phyloP scores from a whole-genome alignment of 2,888 invertebrate genomes.

The Lagria hirta region DNA sequence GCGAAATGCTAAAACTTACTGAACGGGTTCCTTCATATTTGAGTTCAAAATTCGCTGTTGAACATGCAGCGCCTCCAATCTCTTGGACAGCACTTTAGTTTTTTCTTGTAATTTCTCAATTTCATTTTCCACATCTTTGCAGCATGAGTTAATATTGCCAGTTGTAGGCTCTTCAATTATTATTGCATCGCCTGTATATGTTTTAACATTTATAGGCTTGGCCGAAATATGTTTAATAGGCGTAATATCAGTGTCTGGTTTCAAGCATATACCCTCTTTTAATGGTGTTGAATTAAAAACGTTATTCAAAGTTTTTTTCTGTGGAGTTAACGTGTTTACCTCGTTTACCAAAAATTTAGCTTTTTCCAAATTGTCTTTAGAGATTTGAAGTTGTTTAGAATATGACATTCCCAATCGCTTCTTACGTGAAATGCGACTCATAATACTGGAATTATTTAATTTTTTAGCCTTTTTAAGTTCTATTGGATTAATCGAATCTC shows the following conservation, averaged over 20 bases:
- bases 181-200: not conserved
- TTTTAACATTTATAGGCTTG: not conserved
- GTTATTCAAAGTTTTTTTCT: slow-evolving; percentile 23
- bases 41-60: slow-evolving; percentile 18
- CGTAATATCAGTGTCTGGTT: slow-evolving; percentile 7
- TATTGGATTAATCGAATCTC: not conserved
- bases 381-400: slow-evolving; percentile 41
- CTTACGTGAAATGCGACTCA: too few species aligned
- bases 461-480: slow-evolving; percentile 5
- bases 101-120: slow-evolving; percentile 39
- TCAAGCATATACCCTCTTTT: slow-evolving; percentile 9
- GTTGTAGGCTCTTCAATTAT: slow-evolving; percentile 26
- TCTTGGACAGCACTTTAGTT: slow-evolving; percentile 33
- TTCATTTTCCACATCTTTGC: slow-evolving; percentile 37
- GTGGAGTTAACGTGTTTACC: slow-evolving; percentile 22
- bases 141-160: slow-evolving; percentile 29
- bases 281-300: slow-evolving; percentile 25
- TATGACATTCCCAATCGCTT: slow-evolving; percentile 42
- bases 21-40: slow-evolving; percentile 20
- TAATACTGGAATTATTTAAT: slow-evolving; percentile 11
- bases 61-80: slow-evolving; percentile 24
- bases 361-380: slow-evolving; percentile 41
- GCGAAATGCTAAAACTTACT: too few species aligned
- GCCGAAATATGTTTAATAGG: slow-evolving; percentile 25
- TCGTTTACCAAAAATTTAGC: slow-evolving; percentile 39